phyloP scores from a whole-genome alignment of 1,140 invertebrate species.

The Drosophila grimshawi region DNA sequence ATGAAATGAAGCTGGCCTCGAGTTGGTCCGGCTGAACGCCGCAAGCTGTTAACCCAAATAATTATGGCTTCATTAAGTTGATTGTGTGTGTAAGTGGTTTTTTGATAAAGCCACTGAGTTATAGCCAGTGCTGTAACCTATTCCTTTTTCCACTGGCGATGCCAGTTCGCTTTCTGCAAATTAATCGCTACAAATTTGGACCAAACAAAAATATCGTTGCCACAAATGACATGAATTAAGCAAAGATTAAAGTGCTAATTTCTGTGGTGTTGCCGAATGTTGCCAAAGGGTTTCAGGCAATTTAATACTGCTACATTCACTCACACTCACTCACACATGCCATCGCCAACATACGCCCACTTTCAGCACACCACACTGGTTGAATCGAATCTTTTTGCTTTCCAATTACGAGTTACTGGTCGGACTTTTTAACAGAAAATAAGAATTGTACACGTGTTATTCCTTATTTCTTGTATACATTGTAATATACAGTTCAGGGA shows the following conservation, averaged over 20 bases:
- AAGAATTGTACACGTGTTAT: constrained; percentile 11
- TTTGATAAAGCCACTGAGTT: constrained; percentile 80
- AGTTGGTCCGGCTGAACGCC: constrained; percentile 31
- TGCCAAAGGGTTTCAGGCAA: constrained; percentile 59
- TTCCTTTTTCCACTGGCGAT: constrained; percentile 6
- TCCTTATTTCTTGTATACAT: neutral
- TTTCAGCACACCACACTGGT: constrained; percentile 9
- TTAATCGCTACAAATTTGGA: constrained; percentile 64
- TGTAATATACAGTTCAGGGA: neutral
- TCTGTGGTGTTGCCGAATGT: constrained; percentile 35
- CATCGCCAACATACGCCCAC: constrained; percentile 1
- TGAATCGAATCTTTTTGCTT: constrained; percentile 32
- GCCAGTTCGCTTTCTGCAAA: constrained; percentile 31
- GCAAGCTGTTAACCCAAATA: constrained; percentile 83
- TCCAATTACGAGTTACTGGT: constrained; percentile 47
- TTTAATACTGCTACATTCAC: constrained; percentile 23
- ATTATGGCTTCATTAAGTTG: constrained; percentile 82
- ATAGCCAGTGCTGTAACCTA: constrained; percentile 50
- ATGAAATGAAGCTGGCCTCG: constrained; percentile 46
- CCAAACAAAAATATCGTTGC: constrained; percentile 58
- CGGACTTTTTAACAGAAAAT: constrained; percentile 25
- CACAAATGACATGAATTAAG: constrained; percentile 74
- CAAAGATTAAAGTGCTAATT: constrained; percentile 74
- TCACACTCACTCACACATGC: neutral
- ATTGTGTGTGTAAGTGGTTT: constrained; percentile 82